Percentiles rank a stretch among this genome's conserved stretches.
Conservation (phyloP, 1,140 invertebrate species). For the Eriosoma lanigerum region DNA sequence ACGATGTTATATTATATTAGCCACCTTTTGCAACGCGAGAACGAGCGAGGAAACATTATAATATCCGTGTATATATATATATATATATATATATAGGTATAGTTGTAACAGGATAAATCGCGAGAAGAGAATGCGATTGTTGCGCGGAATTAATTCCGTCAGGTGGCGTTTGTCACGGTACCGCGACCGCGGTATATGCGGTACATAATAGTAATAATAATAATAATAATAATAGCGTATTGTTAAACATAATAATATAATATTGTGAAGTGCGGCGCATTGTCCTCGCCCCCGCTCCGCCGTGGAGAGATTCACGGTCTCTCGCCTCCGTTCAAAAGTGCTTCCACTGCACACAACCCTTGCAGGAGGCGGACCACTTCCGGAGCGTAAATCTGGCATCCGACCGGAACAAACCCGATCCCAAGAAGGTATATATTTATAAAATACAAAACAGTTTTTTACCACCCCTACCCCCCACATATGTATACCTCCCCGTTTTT, state of each 20-base stretch:
- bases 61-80: too few relatives aligned
- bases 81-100: too few relatives aligned
- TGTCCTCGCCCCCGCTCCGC: neutral
- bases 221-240: too few relatives aligned
- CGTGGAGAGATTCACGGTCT: neutral
- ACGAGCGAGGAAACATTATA: too few relatives aligned
- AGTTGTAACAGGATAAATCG: too few relatives aligned
- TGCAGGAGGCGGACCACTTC: neutral
- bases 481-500: too few relatives aligned
- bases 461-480: too few relatives aligned
- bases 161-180: conserved; percentile 12
- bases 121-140: neutral
- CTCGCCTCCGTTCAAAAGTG: neutral
- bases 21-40: too few relatives aligned
- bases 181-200: neutral
- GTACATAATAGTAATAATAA: too few relatives aligned
- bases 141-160: conserved; percentile 26
- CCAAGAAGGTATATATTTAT: neutral
- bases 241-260: too few relatives aligned
- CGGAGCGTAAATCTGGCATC: conserved; percentile 8
- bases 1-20: too few relatives aligned
- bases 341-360: neutral
- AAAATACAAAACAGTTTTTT: too few relatives aligned
- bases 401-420: conserved; percentile 30
- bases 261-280: neutral